Evolutionary conservation across 1,140 invertebrate species (phyloP), one percentile per base, ranked within the genome.

Genomic region (Metaphire vulgaris): DNA sequence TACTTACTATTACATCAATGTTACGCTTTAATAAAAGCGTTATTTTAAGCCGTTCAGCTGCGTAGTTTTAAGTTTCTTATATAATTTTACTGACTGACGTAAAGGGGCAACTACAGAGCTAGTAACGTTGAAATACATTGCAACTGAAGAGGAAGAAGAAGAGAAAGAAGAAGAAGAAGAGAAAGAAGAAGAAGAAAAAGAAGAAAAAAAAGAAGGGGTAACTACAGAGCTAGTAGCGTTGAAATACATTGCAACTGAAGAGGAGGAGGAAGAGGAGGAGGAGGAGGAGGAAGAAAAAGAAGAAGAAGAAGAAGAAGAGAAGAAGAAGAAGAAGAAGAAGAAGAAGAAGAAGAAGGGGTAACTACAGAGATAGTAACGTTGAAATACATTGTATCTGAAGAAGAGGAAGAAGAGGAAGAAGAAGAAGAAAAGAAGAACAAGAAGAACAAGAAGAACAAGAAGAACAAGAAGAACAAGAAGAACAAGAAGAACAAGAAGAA

Each of bases 201-300:
- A 56, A 34, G 33, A 71, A 73, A 70, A 74, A 56, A 33, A 75
- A 29, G 64, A 67, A 28, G 56, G 33, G 33, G 65, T n/a, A n/a
- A n/a, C n/a, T n/a, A n/a, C n/a, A n/a, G n/a, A n/a, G n/a, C n/a
- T n/a, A n/a, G n/a, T n/a, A n/a, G n/a, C n/a, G n/a, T n/a, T n/a
- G n/a, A n/a, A n/a, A n/a, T n/a, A n/a, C n/a, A n/a, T n/a, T n/a
- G n/a, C n/a, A n/a, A n/a, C n/a, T n/a, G n/a, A 21, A 56, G 56
- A 78, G 73, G 70, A 56, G 66, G 33, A 71, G 77, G 70, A 74
- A 56, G 41, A 75, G 34, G 64, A 67, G 32, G 56, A 65, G 33
- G 65, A 34, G 16, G 72, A 33, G 14, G 32, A 32, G 30, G 14
- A 28, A 34, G 33, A 21, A 67, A 21, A 1, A 67, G 67, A 28